These are phyloP conservation scores for Tretioscincus oriximinensis DNA, from an alignment of 2,113 vertebrate genomes.

Conservation along the genomic window DNA sequence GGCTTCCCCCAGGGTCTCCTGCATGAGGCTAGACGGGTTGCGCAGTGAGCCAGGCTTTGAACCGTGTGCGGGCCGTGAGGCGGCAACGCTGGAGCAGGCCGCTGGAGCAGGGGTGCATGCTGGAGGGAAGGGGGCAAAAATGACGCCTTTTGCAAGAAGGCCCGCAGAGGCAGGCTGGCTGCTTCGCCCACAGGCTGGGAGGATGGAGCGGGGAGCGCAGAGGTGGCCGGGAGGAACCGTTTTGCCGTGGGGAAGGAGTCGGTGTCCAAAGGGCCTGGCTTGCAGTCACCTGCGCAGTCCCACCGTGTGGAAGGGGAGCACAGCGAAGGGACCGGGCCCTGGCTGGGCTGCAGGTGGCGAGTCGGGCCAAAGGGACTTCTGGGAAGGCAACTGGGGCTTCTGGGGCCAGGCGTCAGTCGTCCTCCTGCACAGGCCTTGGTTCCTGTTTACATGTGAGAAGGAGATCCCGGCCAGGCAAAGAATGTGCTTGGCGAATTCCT, in stretches of 20 bases:
- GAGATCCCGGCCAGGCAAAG: constrained; percentile 50
- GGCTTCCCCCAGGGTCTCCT: constrained; percentile 69
- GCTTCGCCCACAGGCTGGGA: constrained; percentile 15
- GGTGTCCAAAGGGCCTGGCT: background rate
- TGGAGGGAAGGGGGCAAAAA: constrained; percentile 34
- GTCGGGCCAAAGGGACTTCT: background rate
- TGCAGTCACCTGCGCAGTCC: background rate
- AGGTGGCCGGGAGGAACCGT: background rate
- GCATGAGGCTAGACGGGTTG: constrained; percentile 72
- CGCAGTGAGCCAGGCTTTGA: constrained; percentile 57
- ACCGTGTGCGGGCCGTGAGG: constrained; percentile 36
- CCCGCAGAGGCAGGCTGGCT: background rate
- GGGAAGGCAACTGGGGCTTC: background rate
- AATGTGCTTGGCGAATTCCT: constrained; percentile 68
- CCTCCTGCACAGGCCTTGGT: constrained; percentile 30
- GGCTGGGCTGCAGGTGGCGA: constrained; percentile 32
- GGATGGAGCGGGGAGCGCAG: background rate
- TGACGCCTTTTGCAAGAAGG: background rate
- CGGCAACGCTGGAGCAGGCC: constrained; percentile 36
- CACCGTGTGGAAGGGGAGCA: background rate
- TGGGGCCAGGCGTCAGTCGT: background rate
- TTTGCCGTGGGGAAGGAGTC: constrained; percentile 2
- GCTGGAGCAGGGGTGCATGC: constrained; percentile 42
- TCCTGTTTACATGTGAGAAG: constrained; percentile 48
- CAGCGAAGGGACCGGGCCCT: no score